Conservation (phyloP, 2,888 invertebrate species). For the Aproaerema taeniolella region DNA sequence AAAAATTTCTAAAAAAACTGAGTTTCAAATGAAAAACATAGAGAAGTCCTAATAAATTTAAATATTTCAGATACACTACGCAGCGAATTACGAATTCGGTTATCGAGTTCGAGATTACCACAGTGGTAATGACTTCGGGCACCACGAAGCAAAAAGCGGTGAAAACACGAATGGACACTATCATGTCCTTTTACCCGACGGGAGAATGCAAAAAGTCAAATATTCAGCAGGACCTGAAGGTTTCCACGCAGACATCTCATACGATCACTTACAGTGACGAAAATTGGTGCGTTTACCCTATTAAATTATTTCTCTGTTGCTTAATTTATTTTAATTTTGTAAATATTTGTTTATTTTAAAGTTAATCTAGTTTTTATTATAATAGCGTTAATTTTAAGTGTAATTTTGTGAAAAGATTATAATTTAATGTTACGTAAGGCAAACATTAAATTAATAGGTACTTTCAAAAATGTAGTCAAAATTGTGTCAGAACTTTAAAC, state of each 20-base stretch:
- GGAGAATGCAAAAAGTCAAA: constrained; percentile 85
- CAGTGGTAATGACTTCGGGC: constrained; percentile 86
- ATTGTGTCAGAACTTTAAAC: no score
- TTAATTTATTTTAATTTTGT: not conserved
- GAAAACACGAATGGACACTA: constrained; percentile 84
- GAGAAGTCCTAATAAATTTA: no score
- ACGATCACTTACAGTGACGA: constrained; percentile 51
- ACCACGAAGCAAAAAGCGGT: constrained; percentile 83
- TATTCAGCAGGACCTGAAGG: constrained; percentile 87
- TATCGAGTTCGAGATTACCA: constrained; percentile 85
- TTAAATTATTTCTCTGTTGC: not conserved
- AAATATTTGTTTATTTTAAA: not conserved
- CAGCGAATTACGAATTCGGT: constrained; percentile 81
- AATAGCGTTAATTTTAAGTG: not conserved
- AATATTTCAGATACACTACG: constrained; percentile 75
- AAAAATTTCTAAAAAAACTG: no score
- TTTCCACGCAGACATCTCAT: constrained; percentile 87
- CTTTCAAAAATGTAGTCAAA: no score
- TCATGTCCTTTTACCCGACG: constrained; percentile 88
- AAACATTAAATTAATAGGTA: no score
- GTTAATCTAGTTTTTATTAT: not conserved
- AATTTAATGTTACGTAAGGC: no score
- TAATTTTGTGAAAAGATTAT: no score
- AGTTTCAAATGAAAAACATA: no score
- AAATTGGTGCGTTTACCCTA: constrained; percentile 3